Conservation (phyloP, 2,888 invertebrate genomes). For the Orchesella flavescens region DNA sequence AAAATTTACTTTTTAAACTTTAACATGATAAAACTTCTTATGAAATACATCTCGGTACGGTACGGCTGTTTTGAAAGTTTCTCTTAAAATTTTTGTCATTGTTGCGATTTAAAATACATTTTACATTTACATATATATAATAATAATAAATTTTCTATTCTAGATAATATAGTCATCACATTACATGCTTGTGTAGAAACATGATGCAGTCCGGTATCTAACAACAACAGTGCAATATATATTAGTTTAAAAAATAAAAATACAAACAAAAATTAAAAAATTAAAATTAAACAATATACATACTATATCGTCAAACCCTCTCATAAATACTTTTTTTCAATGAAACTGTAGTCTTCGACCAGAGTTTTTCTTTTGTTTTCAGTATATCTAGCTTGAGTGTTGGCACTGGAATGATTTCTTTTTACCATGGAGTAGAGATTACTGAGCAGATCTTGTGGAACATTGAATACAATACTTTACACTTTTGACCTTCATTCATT, state of each 20-base stretch:
- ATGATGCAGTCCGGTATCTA: too few relatives aligned
- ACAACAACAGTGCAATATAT: too few relatives aligned
- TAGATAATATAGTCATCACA: constrained; percentile 5
- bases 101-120: neutral
- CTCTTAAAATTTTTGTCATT: constrained; percentile 13
- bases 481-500: neutral
- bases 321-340: too few relatives aligned
- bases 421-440: neutral
- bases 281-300: too few relatives aligned
- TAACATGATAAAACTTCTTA: too few relatives aligned
- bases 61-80: constrained; percentile 21
- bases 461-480: constrained; percentile 1
- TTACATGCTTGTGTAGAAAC: neutral
- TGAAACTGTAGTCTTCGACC: too few relatives aligned
- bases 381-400: neutral
- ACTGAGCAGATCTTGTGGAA: neutral
- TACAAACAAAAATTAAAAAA: too few relatives aligned
- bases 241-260: too few relatives aligned
- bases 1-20: neutral
- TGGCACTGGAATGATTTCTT: constrained; percentile 12
- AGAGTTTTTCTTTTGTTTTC: too few relatives aligned
- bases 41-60: neutral
- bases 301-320: too few relatives aligned
- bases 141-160: too few relatives aligned
- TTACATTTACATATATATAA: too few relatives aligned